Evolutionary conservation across 2,888 invertebrate species (phyloP).

Genomic region (Dendrolimus pini): DNA sequence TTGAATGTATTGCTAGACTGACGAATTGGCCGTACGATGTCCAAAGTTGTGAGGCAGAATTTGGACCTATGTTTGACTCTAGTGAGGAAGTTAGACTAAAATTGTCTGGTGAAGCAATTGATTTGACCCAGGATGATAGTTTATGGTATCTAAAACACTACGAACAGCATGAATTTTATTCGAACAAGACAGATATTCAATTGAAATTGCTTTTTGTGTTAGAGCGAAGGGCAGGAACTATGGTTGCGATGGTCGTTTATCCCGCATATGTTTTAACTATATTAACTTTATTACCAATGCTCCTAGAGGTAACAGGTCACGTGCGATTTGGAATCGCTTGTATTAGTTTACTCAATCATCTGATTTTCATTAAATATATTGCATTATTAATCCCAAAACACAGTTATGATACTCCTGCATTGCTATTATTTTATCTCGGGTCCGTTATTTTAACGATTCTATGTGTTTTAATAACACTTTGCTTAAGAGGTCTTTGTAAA

Average conservation of each 20-base stretch:
- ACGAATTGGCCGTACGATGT: conserved; percentile 35
- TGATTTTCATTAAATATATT: conserved; percentile 22
- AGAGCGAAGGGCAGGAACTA: conserved; percentile 29
- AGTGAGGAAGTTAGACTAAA: conserved; percentile 13
- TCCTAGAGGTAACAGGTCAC: conserved; percentile 24
- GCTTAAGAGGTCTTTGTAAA: conserved; percentile 20
- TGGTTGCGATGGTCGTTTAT: conserved; percentile 29
- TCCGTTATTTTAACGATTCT: conserved; percentile 28
- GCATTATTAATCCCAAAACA: conserved; percentile 24
- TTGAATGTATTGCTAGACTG: conserved; percentile 23
- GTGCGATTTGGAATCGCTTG: conserved; percentile 24
- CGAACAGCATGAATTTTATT: conserved; percentile 13
- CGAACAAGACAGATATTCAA: conserved; percentile 11
- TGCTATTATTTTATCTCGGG: conserved; percentile 30
- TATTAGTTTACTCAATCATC: conserved; percentile 34
- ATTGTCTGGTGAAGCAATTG: conserved; percentile 14
- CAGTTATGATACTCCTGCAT: conserved; percentile 23
- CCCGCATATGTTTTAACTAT: conserved; percentile 28
- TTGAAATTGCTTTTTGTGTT: conserved; percentile 30
- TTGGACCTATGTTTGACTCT: conserved; percentile 9
- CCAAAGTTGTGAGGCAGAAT: conserved; percentile 26
- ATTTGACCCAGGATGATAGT: conserved; percentile 23
- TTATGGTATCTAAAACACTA: conserved; percentile 38
- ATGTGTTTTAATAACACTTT: conserved; percentile 21
- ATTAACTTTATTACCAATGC: conserved; percentile 24